These are phyloP conservation scores for Sinhomidia bicolor DNA, from an alignment of 2,888 invertebrate species.

Conservation along the genomic window DNA sequence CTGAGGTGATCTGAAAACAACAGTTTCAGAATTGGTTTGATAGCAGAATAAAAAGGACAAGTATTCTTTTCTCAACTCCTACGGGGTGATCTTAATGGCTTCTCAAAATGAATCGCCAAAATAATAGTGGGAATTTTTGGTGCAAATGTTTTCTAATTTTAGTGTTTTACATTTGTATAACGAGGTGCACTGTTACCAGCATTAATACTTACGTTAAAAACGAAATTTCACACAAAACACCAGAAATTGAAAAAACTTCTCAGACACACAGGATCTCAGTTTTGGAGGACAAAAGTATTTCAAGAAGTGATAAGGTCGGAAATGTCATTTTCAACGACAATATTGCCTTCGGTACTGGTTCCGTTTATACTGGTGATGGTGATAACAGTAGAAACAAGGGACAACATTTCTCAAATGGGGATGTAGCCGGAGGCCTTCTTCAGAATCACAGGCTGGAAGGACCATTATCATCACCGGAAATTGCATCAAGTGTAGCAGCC, in stretches of 20 bases:
- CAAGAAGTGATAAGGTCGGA: constrained; percentile 61
- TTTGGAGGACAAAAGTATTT: constrained; percentile 1
- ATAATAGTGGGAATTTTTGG: not conserved
- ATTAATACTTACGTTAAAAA: not conserved
- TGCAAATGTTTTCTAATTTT: not conserved
- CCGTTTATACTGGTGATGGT: not conserved
- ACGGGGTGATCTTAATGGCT: not conserved
- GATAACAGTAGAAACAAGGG: constrained; percentile 41
- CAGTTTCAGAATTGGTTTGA: not conserved
- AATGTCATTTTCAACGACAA: constrained; percentile 69
- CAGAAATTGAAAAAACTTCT: constrained; percentile 39
- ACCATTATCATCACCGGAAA: constrained; percentile 57
- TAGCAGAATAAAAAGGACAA: not conserved
- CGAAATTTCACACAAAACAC: constrained; percentile 3
- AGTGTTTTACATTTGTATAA: not conserved
- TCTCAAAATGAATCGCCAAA: not conserved
- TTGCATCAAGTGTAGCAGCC: constrained; percentile 26
- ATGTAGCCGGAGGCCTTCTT: constrained; percentile 62
- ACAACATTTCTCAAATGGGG: constrained; percentile 15
- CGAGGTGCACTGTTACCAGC: not conserved
- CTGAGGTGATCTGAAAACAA: not conserved
- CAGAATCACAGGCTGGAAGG: constrained; percentile 66
- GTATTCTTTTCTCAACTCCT: not conserved
- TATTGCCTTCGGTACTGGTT: constrained; percentile 51
- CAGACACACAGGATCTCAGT: not conserved